Base-by-base conservation (phyloP, 2,113 vertebrate genomes). In the Microtus oregoni region DNA sequence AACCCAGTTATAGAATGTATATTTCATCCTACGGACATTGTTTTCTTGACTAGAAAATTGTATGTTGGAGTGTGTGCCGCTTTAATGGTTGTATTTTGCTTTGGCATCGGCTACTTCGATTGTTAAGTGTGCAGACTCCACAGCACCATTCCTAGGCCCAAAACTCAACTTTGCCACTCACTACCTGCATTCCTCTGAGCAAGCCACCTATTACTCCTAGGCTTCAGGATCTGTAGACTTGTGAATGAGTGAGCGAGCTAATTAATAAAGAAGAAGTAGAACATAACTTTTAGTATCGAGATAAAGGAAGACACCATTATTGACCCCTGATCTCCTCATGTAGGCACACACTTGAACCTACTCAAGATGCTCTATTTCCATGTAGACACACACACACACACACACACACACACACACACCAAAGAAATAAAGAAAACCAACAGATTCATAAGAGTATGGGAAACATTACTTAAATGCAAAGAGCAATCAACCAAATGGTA, bases 221-320 rank as follows among this genome's bases (percentile, higher is more conserved):
- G 19, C 32, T 55, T 52, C 26, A 30, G 30, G n/a, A 91, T 89
- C 72, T 50, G 11, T 19, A 86, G 58, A 63, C 6, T 28, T 70
- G 38, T 52, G 19, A 83, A 75, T 93, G 28, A 88, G 76, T 85
- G 50, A 90, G n/a, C 52, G n/a, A 92, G n/a, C 41, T 87, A 88
- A 79, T 58, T 93, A 89, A 79, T 35, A 68, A 2, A 20, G 55
- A 70, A 38, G 32, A 76, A 41, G 58, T 79, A 72, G 76, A 81
- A 87, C 8, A 87, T 9, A 35, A 83, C 2, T 41, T 89, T 30
- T 13, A 13, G 58, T 47, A 47, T 41, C 2, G 28, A 67, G 83
- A 86, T 67, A 86, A 41, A 65, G 38, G 38, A 67, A 86, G 41
- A 47, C 26, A n/a, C 17, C 20, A 82, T 24, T 58, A 20, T 58